Evolutionary conservation across 2,797 vertebrate genomes (phyloP), one percentile per base, ranked within the genome.

Genomic region (Champsocephalus esox): DNA sequence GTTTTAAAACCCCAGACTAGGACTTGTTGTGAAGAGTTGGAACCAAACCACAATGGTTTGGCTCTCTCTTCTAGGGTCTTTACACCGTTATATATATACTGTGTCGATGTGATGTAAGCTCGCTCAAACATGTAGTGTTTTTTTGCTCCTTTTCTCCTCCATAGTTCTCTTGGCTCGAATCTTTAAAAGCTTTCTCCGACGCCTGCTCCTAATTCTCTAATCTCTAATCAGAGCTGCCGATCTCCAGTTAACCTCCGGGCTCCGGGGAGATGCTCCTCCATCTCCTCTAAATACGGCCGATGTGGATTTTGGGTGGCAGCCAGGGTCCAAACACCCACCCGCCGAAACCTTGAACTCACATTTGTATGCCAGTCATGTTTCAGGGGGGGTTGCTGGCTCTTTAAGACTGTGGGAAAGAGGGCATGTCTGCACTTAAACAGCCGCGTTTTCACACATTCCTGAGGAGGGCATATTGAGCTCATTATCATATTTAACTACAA

Each of bases 401-500:
- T 91, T 90, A 92, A 92, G 90, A 92, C 88, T 95, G 93, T 94
- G 93, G 92, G 93, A 94, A 95, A 90, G 83, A 86, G 90, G 28
- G 90, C 81, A 92, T 81, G 89, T 90, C 80, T 81, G 34, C 74
- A 57, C 70, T 80, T 70, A 86, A 92, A 88, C 89, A 81, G 89
- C 79, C 88, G 87, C 61, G 21, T 92, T 93, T 94, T 93, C 92
- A 93, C 92, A 94, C 93, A 94, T 94, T 95, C 94, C 93, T 89
- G 88, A 90, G 87, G 83, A 92, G 90, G 90, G 89, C 93, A 94
- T 92, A 93, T 92, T 94, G 93, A 93, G 93, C 93, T 94, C 91
- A 95, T 95, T 94, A 95, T 90, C 92, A 90, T 92, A 90, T 88
- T 90, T 89, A 88, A 93, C 91, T 91, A 95, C 90, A 95, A 95